A percentile compares a stretch with the other conserved stretches of the same genome.
These are phyloP conservation scores for Apus apus DNA, from an alignment of 2,113 vertebrate species.

Conservation along the genomic window DNA sequence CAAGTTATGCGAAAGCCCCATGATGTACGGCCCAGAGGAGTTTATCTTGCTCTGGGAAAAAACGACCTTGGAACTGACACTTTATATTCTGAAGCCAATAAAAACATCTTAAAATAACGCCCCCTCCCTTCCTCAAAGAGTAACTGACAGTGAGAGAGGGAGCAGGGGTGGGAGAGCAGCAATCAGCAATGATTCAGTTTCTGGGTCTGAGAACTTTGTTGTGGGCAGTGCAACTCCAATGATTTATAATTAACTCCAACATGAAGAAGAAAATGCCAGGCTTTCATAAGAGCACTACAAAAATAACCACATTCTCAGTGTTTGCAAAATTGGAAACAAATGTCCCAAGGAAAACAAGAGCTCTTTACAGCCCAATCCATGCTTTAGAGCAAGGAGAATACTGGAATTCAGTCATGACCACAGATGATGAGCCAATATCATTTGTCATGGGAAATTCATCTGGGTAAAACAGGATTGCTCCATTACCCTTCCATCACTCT, in stretches of 20 bases:
- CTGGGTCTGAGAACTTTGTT: constrained; percentile 86
- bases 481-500: constrained; percentile 75
- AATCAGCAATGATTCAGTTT: constrained; percentile 81
- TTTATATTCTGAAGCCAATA: constrained; percentile 86
- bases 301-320: constrained; percentile 85
- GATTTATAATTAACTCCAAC: constrained; percentile 88
- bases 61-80: constrained; percentile 89
- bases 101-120: constrained; percentile 95
- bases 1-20: constrained; percentile 83
- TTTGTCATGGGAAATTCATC: constrained; percentile 92
- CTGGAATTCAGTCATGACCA: constrained; percentile 79
- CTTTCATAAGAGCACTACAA: constrained; percentile 86
- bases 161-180: constrained; percentile 68
- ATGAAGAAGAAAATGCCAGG: constrained; percentile 89
- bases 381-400: constrained; percentile 80
- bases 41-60: constrained; percentile 96
- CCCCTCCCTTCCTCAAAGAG: constrained; percentile 77
- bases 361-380: constrained; percentile 74
- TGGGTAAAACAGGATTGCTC: constrained; percentile 81
- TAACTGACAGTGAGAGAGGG: constrained; percentile 75
- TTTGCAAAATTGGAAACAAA: constrained; percentile 91
- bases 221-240: constrained; percentile 78
- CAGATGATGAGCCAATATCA: constrained; percentile 83
- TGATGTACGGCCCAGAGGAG: constrained; percentile 86
- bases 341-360: constrained; percentile 84